phyloP scores from a whole-genome alignment of 2,113 vertebrate genomes.

The Pterocles gutturalis region DNA sequence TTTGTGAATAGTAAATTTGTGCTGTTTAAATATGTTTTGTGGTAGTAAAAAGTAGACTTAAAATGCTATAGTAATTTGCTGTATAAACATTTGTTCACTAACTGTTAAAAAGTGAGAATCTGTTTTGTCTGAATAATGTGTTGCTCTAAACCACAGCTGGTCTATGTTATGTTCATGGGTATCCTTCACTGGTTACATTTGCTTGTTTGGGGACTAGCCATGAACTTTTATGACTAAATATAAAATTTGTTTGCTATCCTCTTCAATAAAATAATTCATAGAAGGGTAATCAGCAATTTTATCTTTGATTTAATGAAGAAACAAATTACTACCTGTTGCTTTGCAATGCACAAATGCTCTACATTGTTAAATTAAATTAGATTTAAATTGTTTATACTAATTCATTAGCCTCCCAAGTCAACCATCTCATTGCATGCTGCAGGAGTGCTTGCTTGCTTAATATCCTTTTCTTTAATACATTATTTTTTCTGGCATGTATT shows the following conservation, averaged over 20 bases:
- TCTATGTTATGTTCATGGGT: background rate
- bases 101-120: background rate
- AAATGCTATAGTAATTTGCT: background rate
- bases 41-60: background rate
- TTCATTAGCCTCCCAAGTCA: conserved; percentile 70
- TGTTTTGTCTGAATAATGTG: background rate
- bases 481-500: conserved; percentile 18
- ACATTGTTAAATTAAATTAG: conserved; percentile 66
- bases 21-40: background rate
- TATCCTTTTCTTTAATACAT: background rate
- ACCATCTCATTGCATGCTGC: conserved; percentile 10
- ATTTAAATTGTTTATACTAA: conserved; percentile 59
- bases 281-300: conserved; percentile 56
- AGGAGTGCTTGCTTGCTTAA: conserved; percentile 13
- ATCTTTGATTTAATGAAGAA: conserved; percentile 68
- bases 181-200: conserved; percentile 17
- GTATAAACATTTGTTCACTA: background rate
- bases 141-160: background rate
- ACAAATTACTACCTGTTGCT: conserved; percentile 42
- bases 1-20: background rate
- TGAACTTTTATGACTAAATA: conserved; percentile 56
- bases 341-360: conserved; percentile 59
- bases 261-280: conserved; percentile 63
- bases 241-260: conserved; percentile 42
- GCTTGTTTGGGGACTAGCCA: conserved; percentile 12